Base-by-base conservation (phyloP, 2,113 vertebrate species). In the Rana temporaria region DNA sequence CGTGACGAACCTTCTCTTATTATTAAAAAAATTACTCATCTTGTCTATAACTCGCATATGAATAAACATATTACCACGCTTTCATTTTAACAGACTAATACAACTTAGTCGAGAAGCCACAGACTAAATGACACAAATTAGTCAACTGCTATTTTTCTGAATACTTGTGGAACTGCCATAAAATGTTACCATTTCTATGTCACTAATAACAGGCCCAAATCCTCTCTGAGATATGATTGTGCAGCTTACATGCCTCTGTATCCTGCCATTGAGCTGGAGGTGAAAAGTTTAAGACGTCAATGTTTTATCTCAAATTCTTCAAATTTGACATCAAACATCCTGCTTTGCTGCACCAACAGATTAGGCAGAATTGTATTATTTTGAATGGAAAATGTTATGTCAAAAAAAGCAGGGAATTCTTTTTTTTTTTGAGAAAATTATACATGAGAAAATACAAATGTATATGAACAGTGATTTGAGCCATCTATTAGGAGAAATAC, bases 191-290 rank as follows among this genome's bases (percentile, higher is more conserved):
- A 48, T 48, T 48, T 48, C 42, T 48, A 48, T 48, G 42, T 48
- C 42, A 48, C 38, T n/a, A 64, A 19, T 65, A 65, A 77, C 60
- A 77, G 12, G 17, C 17, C 20, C 16, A 52, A 63, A 26, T 52
- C 74, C 63, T 53, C 22, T 15, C 17, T 67, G 19, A 57, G n/a
- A 48, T 76, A 63, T 18, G 59, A 92, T 66, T 20, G 91, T 88
- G 92, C 92, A 91, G 88, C 89, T 93, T 92, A 92, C 93, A 92
- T 92, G 91, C 93, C 92, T 86, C 38, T 65, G 59, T 68, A 70
- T 80, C 56, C 67, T 80, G 66, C 67, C 55, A 80, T 22, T 60
- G 55, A 70, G 26, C 14, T 48, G 22, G 74, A 77, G 69, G 42
- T 42, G 60, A 81, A 81, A 63, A 56, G 79, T 65, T 72, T n/a